phyloP scores from a whole-genome alignment of 1,140 invertebrate species.

The Zaprionus inermis region DNA sequence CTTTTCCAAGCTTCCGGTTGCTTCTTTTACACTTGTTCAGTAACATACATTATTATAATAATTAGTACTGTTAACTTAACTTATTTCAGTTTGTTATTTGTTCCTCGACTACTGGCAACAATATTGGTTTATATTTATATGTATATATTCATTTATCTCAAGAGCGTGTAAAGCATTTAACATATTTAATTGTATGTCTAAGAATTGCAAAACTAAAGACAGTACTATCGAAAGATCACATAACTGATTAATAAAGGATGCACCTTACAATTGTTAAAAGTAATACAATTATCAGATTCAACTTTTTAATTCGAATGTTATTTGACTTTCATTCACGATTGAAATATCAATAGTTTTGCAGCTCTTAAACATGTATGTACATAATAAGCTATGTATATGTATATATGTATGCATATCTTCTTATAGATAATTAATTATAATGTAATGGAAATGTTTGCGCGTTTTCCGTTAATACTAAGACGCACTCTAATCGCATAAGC shows the following conservation, averaged over 20 bases:
- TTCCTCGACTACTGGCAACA: constrained; percentile 76
- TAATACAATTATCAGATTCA: not conserved
- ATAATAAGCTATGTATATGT: constrained; percentile 12
- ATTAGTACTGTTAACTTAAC: constrained; percentile 68
- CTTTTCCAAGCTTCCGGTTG: constrained; percentile 40
- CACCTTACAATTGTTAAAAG: not conserved
- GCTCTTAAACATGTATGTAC: constrained; percentile 12
- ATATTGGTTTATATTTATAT: constrained; percentile 56
- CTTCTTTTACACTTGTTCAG: constrained; percentile 64
- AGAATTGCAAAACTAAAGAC: not conserved
- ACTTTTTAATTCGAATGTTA: not conserved
- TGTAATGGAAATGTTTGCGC: constrained; percentile 72
- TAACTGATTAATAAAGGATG: constrained; percentile 12
- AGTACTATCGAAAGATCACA: constrained; percentile 16
- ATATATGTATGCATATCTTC: constrained; percentile 29
- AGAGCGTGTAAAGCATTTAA: constrained; percentile 64
- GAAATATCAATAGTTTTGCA: not conserved
- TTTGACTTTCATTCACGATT: not conserved
- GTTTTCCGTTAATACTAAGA: constrained; percentile 76
- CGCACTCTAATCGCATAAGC: constrained; percentile 52
- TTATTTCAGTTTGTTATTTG: constrained; percentile 66
- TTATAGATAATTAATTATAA: constrained; percentile 55
- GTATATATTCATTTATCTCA: constrained; percentile 35
- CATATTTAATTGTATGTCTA: constrained; percentile 28
- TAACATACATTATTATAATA: constrained; percentile 48